phyloP scores from a whole-genome alignment of 2,888 invertebrate genomes.

The Dendrolimus houi region DNA sequence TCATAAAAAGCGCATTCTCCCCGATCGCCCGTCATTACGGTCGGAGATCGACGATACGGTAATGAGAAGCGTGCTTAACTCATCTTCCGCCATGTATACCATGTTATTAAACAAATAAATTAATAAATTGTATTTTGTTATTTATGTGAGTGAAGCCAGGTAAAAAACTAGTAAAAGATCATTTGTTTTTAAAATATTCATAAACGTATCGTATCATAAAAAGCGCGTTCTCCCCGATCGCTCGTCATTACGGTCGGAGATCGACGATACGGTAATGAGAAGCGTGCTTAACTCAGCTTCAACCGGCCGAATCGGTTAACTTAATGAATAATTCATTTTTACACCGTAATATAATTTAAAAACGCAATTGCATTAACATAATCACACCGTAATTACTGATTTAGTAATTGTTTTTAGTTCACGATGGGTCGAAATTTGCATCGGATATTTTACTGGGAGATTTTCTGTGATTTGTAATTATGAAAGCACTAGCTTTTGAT shows the following conservation, averaged over 20 bases:
- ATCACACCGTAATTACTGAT: not conserved
- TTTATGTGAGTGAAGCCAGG: too few relatives aligned
- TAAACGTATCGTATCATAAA: too few relatives aligned
- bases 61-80: not conserved
- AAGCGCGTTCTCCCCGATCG: not conserved
- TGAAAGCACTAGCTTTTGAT: too few relatives aligned
- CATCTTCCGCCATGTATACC: not conserved
- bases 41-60: not conserved
- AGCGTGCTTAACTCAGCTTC: not conserved
- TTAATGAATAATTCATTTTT: not conserved
- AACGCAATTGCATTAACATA: not conserved
- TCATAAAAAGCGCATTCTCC: too few relatives aligned
- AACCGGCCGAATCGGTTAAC: not conserved
- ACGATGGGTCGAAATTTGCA: not conserved
- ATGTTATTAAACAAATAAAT: too few relatives aligned
- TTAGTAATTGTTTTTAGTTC: not conserved
- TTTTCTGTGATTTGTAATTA: not conserved
- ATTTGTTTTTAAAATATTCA: too few relatives aligned
- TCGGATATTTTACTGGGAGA: not conserved
- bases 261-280: not conserved
- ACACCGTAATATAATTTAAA: not conserved
- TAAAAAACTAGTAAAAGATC: too few relatives aligned
- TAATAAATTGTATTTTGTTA: too few relatives aligned
- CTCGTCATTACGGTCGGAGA: not conserved
- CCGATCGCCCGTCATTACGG: not conserved